Conservation (phyloP, 2,888 invertebrate genomes). For the Orchesella flavescens region DNA sequence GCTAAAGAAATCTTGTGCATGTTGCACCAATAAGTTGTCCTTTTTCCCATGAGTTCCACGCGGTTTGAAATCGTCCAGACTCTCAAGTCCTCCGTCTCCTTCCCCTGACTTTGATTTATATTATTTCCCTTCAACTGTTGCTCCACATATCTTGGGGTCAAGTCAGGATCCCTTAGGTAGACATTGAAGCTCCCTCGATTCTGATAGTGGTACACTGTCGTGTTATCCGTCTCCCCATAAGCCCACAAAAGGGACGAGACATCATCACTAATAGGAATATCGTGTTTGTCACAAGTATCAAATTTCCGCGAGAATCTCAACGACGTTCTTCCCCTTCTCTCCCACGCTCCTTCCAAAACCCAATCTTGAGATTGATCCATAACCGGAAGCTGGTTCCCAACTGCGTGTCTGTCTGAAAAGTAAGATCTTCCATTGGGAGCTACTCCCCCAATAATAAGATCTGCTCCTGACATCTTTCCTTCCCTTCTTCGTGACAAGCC, state of each 20-base stretch:
- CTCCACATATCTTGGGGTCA: background rate
- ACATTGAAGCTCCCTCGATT: slow-evolving; percentile 34
- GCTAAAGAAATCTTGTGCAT: slow-evolving; percentile 12
- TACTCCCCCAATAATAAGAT: slow-evolving; percentile 53
- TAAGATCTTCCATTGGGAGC: slow-evolving; percentile 22
- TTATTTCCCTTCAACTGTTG: background rate
- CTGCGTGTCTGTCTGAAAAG: slow-evolving; percentile 23
- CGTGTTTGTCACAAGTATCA: background rate
- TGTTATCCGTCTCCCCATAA: slow-evolving; percentile 21
- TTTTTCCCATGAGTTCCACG: background rate
- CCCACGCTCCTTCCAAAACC: background rate
- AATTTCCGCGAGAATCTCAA: background rate
- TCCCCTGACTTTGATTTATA: background rate
- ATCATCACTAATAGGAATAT: slow-evolving; percentile 9
- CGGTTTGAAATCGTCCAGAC: background rate
- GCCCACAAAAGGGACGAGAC: slow-evolving; percentile 32
- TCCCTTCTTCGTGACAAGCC: slow-evolving; percentile 32
- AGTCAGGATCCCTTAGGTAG: slow-evolving; percentile 36
- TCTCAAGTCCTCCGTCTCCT: background rate
- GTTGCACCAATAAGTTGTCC: slow-evolving; percentile 32
- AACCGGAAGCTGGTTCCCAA: background rate
- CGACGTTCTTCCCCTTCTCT: background rate
- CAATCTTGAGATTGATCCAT: background rate
- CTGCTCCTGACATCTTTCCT: slow-evolving; percentile 22
- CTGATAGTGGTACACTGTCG: slow-evolving; percentile 35